A percentile compares a stretch with the other conserved stretches of the same genome.
phyloP scores from a whole-genome alignment of 2,113 vertebrate genomes.

The Brachypodius melanocephalos region DNA sequence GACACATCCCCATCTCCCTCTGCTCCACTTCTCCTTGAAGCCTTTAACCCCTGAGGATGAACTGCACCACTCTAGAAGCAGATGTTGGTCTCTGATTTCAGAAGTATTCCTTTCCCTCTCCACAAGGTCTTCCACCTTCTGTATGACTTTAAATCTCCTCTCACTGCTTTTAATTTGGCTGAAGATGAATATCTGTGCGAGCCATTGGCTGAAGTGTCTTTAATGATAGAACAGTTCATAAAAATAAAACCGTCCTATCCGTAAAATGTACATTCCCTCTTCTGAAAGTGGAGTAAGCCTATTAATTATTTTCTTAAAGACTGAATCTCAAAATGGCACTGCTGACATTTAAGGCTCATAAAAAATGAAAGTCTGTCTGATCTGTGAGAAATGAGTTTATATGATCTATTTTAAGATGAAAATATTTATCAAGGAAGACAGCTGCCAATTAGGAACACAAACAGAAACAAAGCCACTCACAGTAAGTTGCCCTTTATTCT shows the following conservation, averaged over 20 bases:
- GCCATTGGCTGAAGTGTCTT: neutral
- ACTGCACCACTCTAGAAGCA: rapidly evolving
- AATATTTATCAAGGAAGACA: neutral
- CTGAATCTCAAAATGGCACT: neutral
- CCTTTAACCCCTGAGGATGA: neutral
- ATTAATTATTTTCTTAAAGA: constrained; percentile 32
- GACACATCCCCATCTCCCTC: neutral
- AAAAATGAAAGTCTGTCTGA: neutral
- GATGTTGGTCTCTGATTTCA: neutral
- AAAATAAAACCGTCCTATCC: neutral
- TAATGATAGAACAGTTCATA: neutral
- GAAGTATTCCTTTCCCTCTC: neutral
- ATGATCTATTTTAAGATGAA: neutral
- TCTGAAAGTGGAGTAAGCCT: neutral
- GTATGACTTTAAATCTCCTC: neutral
- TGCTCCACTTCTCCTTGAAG: neutral
- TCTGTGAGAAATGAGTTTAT: neutral
- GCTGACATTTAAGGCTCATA: constrained; percentile 34
- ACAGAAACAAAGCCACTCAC: neutral
- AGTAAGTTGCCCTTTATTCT: neutral
- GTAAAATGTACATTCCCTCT: neutral
- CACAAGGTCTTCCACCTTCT: neutral
- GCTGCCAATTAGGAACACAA: neutral
- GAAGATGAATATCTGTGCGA: neutral
- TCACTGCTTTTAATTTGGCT: neutral